Base-by-base conservation (phyloP, 2,888 invertebrate species). In the Rosalia funebris region DNA sequence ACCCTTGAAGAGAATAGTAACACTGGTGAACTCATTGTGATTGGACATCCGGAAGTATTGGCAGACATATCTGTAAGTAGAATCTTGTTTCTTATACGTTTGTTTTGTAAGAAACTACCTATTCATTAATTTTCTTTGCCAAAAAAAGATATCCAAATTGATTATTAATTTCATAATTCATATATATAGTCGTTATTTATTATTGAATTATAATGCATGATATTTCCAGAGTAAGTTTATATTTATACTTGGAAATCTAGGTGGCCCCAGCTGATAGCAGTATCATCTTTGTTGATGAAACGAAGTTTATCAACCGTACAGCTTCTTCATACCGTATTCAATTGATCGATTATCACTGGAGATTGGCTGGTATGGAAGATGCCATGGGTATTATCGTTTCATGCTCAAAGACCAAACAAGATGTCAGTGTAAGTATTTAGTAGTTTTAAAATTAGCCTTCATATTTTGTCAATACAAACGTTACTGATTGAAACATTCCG, bases 21-120 rank as follows among this genome's bases (percentile, higher is more conserved):
- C 42, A 64, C 67, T 1, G 79, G 73, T 1, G 71, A 71, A 32
- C 62, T 87, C 37, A 71, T 77, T 15, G 75, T 87, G 47, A 82
- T 81, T 66, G 89, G 89, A 2, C 76, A 87, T 52, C 83, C 84
- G 42, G 80, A 82, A 71, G 85, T 88, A 14, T 78, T 89, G 57
- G 82, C 84, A 57, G 83, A 86, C 74, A 77, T 88, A 42, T 78
- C 82, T 76, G 86, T 86, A 77, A 65, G 65, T 59, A 17, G 31
- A 34, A 34, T 25, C 25, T 3, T 25, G 25, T 25, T 25, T 25
- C 3, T 9, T 25, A 25, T 5, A 9, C 3, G 25, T 5, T 25
- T 25, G 9, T n/a, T n/a, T n/a, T n/a, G n/a, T n/a, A n/a, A n/a
- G n/a, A n/a, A n/a, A n/a, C n/a, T n/a, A n/a, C n/a, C n/a, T n/a